phyloP scores from a whole-genome alignment of 2,797 vertebrate species.

The Sebastiscus tertius region DNA sequence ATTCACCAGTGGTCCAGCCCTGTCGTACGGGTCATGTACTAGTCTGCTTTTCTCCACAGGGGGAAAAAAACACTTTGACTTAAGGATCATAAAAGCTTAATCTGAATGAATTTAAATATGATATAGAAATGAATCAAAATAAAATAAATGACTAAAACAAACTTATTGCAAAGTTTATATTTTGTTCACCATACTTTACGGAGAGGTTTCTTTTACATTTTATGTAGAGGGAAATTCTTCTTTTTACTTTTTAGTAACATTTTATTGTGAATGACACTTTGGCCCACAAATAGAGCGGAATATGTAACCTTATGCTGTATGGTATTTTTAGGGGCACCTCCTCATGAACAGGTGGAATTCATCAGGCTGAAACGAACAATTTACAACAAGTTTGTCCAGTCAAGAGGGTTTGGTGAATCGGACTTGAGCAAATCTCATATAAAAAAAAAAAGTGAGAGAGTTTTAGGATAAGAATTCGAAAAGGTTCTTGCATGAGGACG shows the following conservation, averaged over 20 bases:
- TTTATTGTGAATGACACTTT: neutral
- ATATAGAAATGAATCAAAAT: neutral
- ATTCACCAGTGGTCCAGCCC: neutral
- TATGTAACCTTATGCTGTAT: neutral
- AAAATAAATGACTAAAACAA: neutral
- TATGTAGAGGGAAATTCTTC: neutral
- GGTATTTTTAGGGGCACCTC: neutral
- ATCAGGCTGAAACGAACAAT: neutral
- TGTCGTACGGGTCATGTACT: neutral
- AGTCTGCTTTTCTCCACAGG: neutral
- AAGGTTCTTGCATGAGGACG: neutral
- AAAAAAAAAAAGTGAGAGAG: neutral
- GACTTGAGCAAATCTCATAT: neutral
- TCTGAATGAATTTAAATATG: neutral
- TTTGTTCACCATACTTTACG: neutral
- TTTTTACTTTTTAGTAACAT: neutral
- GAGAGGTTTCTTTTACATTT: neutral
- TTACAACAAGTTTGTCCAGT: neutral
- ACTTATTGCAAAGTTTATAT: neutral
- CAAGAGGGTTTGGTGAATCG: neutral
- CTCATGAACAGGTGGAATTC: neutral
- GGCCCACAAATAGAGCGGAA: neutral
- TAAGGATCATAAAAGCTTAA: neutral
- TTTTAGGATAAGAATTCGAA: neutral
- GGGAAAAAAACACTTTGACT: neutral